Conservation (phyloP, 2,113 vertebrate genomes). For the Stercorarius parasiticus region DNA sequence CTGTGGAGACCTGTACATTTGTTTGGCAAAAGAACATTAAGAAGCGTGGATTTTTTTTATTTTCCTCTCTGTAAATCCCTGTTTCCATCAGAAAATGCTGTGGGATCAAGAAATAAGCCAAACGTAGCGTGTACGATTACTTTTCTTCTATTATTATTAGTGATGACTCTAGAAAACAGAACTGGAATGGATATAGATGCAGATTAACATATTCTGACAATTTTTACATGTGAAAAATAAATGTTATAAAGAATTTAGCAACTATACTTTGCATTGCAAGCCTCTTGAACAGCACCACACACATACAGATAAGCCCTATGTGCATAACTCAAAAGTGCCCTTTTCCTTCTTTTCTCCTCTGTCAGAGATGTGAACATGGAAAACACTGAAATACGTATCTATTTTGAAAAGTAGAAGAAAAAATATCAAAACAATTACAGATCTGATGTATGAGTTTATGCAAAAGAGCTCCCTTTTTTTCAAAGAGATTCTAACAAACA, state of each 20-base stretch:
- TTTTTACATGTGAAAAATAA: background rate
- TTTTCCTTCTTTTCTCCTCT: background rate
- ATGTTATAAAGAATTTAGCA: background rate
- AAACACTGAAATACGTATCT: background rate
- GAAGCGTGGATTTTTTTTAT: constrained; percentile 18
- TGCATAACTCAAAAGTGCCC: background rate
- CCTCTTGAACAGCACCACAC: background rate
- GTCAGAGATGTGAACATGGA: background rate
- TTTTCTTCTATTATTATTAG: background rate
- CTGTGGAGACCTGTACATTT: constrained; percentile 42
- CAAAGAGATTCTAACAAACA: background rate
- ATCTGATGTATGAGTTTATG: background rate
- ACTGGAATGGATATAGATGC: background rate
- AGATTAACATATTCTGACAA: background rate
- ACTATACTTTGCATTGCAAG: background rate
- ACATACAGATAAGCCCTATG: background rate
- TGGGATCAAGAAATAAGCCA: background rate
- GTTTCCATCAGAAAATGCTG: background rate
- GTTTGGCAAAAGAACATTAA: constrained; percentile 48
- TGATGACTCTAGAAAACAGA: background rate
- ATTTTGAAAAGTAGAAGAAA: background rate
- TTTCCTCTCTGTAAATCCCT: background rate
- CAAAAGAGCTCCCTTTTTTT: background rate
- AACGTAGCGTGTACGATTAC: fast-evolving
- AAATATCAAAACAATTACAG: background rate